Conservation (phyloP, 2,113 vertebrate genomes). For the Piliocolobus tephrosceles region DNA sequence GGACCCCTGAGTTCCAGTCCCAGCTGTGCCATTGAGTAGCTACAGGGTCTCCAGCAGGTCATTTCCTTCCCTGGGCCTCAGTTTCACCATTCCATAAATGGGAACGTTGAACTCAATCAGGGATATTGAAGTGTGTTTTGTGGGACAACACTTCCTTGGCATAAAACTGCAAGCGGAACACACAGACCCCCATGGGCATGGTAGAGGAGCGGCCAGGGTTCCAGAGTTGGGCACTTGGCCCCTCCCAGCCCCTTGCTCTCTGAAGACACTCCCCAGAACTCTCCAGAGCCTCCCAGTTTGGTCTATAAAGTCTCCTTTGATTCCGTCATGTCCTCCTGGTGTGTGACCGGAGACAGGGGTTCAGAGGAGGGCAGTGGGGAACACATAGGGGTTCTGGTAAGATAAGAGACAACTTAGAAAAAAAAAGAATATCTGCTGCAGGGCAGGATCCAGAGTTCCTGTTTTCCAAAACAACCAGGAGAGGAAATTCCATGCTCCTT, state of each 20-base stretch:
- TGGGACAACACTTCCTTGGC: background rate
- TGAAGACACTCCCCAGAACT: background rate
- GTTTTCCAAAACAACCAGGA: background rate
- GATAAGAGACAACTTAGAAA: background rate
- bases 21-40: background rate
- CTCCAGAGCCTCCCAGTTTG: background rate
- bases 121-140: background rate
- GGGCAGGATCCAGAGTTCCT: no score
- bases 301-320: background rate
- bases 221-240: background rate
- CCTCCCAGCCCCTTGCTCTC: background rate
- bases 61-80: background rate
- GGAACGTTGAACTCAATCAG: background rate
- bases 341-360: background rate
- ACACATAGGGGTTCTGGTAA: rapidly evolving
- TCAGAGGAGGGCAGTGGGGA: no score
- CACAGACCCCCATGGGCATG: rapidly evolving
- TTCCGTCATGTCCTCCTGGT: background rate
- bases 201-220: background rate
- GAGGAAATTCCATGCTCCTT: background rate
- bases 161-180: rapidly evolving
- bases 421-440: background rate
- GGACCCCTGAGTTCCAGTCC: background rate
- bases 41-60: rapidly evolving
- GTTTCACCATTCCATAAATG: background rate